Conservation (phyloP, 2,797 vertebrate species). For the Intellagama lesueurii region DNA sequence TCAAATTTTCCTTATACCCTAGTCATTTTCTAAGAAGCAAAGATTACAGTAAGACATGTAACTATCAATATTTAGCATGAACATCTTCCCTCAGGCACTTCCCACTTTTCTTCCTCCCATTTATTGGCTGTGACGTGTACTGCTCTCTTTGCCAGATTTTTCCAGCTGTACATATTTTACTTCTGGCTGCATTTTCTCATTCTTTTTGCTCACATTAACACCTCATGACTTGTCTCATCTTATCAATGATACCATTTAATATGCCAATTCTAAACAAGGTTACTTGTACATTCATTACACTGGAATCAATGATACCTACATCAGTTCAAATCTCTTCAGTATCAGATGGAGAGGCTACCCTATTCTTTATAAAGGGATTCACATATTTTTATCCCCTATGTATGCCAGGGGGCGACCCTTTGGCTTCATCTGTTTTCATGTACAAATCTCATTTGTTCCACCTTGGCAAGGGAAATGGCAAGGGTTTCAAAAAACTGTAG, state of each 20-base stretch:
- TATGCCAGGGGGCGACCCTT: background rate
- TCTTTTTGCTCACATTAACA: background rate
- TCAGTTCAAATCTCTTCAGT: background rate
- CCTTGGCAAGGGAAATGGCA: background rate
- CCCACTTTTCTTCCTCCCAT: background rate
- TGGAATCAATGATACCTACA: background rate
- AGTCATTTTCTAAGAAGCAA: background rate
- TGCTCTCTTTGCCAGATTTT: background rate
- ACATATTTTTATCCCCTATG: background rate
- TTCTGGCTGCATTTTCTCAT: background rate
- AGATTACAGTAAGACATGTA: background rate
- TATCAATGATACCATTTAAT: background rate
- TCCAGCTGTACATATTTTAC: background rate
- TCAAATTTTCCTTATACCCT: background rate
- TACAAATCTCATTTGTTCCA: background rate
- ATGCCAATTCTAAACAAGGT: background rate
- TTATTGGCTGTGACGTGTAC: background rate
- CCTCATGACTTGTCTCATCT: conserved; percentile 18
- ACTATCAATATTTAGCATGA: background rate
- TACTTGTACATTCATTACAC: conserved; percentile 4
- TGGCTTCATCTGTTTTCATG: background rate
- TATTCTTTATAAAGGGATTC: background rate
- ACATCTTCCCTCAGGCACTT: background rate
- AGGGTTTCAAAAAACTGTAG: background rate
- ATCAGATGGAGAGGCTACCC: background rate